Base-by-base conservation (phyloP, 2,113 vertebrate species). In the Mesocricetus auratus region DNA sequence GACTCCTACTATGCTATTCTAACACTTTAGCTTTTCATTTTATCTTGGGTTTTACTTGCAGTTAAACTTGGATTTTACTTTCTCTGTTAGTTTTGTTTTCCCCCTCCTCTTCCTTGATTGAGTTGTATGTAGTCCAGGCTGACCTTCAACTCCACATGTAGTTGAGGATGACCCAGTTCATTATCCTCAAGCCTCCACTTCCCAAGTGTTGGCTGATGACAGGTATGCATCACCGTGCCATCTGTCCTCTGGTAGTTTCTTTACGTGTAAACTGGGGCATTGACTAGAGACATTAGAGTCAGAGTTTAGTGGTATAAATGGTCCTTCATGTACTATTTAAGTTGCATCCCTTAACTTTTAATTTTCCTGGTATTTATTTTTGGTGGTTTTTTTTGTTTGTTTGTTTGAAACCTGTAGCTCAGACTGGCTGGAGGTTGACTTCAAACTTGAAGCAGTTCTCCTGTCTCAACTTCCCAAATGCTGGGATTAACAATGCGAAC, bases 281-380 rank as follows among this genome's bases (percentile, higher is more conserved):
- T 94, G 50, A 86, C 78, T 95, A 82, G 56, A 88, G 45, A 82
- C 31, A 3, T 19, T 16, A 26, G 42, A 85, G 42, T 62, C n/a
- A 17, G 50, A 85, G 66, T 82, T 90, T 53, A 85, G 50, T 86
- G 88, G 73, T 87, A 8, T 62, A 87, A 50, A 91, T 36, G 86
- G 62, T n/a, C 29, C 74, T 73, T 92, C 36, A 64, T 82, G 68
- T 74, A 58, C 39, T 95, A 39, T 39, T 39, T 69, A 93, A 47
- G 26, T 16, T 85, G 8, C 15, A 60, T 93, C 33, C 24, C 1
- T 21, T 89, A 50, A 69, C 21, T 89, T 89, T 75, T 77, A 50
- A 60, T 42, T 85, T 83, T 95, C 47, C 26, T 60, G 64, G 26
- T 85, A 60, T 64, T 45, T 85, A 64, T 45, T 31, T 45, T 62